Conservation (phyloP, 2,113 vertebrate genomes). For the Prionailurus viverrinus region DNA sequence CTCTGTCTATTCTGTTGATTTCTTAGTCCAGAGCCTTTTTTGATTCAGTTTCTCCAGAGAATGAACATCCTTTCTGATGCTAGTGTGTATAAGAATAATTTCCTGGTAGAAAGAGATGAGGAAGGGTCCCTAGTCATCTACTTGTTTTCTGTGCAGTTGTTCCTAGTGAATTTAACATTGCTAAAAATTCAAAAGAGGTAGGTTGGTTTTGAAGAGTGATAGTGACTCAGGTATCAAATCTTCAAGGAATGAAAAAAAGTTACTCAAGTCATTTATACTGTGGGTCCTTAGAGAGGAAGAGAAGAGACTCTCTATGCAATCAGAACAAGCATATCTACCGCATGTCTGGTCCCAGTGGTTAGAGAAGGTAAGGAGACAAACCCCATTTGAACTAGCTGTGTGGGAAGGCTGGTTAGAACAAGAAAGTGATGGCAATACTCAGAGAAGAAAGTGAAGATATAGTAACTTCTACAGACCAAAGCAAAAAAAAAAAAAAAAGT, state of each 20-base stretch:
- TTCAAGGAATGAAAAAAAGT: background rate
- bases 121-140: background rate
- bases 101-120: background rate
- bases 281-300: background rate
- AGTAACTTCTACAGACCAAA: background rate
- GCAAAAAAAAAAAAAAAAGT: background rate
- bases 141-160: background rate
- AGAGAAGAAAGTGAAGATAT: background rate
- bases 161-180: background rate
- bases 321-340: background rate
- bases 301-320: background rate
- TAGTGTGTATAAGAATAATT: background rate
- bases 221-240: background rate
- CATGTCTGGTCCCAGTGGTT: background rate
- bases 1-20: background rate
- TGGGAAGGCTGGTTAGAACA: background rate
- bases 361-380: background rate
- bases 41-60: background rate
- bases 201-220: background rate
- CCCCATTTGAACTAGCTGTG: background rate
- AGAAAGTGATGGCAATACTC: background rate
- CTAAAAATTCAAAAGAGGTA: background rate
- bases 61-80: background rate
- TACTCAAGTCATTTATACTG: background rate
- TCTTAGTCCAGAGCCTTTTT: background rate